Conservation (phyloP, 1,140 invertebrate species). For the Brachionus rotundiformis region DNA sequence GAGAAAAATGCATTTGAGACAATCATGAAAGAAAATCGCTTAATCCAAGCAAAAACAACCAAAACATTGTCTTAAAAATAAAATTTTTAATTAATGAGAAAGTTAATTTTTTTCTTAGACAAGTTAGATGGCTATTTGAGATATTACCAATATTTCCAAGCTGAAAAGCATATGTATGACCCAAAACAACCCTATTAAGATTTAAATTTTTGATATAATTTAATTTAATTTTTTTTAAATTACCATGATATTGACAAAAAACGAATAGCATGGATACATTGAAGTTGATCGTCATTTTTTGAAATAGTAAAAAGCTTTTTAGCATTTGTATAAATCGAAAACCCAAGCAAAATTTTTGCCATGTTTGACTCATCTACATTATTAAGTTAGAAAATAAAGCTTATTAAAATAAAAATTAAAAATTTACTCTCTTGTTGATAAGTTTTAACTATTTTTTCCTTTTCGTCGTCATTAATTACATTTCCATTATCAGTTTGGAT, state of each 20-base stretch:
- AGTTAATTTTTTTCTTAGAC: no score
- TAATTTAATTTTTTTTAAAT: not conserved
- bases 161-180: constrained; percentile 38
- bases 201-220: not conserved
- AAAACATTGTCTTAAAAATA: not conserved
- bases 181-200: constrained; percentile 25
- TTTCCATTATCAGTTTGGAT: constrained; percentile 38
- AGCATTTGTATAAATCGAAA: constrained; percentile 41
- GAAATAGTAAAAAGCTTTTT: constrained; percentile 19
- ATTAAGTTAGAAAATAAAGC: not conserved
- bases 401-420: not conserved
- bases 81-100: not conserved
- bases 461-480: constrained; percentile 22
- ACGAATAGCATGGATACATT: constrained; percentile 45
- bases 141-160: constrained; percentile 1
- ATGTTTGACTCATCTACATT: constrained; percentile 10
- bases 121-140: no score
- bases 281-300: constrained; percentile 22
- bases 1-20: constrained; percentile 49
- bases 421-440: constrained; percentile 33
- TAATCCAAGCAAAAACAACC: not conserved
- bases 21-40: constrained; percentile 37
- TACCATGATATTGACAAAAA: constrained; percentile 45
- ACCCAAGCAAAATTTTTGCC: constrained; percentile 6
- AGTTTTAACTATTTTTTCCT: constrained; percentile 36